Evolutionary conservation across 1,140 invertebrate genomes (phyloP).

Genomic region (Drosophila carrolli): DNA sequence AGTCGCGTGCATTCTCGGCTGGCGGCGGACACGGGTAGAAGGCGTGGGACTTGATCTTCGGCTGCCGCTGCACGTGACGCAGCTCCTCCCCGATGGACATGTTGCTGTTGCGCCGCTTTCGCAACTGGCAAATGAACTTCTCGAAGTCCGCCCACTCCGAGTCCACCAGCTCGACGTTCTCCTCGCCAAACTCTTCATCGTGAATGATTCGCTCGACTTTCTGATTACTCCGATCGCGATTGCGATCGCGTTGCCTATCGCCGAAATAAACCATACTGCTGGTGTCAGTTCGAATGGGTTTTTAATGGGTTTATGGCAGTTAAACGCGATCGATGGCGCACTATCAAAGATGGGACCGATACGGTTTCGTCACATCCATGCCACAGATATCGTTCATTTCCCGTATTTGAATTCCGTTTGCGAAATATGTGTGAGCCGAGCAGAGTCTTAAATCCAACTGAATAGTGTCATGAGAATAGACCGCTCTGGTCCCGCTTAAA

Average conservation of each 20-base stretch:
- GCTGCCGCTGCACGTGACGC: slow-evolving; percentile 84
- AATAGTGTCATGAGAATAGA: slow-evolving; percentile 50
- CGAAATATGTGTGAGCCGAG: slow-evolving; percentile 47
- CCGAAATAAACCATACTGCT: slow-evolving; percentile 72
- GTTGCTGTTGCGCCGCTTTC: slow-evolving; percentile 86
- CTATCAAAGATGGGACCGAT: slow-evolving; percentile 38
- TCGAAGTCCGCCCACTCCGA: slow-evolving; percentile 85
- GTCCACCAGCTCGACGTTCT: slow-evolving; percentile 84
- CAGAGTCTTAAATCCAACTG: slow-evolving; percentile 65
- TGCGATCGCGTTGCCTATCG: slow-evolving; percentile 66
- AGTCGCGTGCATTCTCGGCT: slow-evolving; percentile 86
- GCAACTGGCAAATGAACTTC: slow-evolving; percentile 85
- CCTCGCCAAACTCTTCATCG: slow-evolving; percentile 84
- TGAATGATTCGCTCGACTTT: slow-evolving; percentile 76
- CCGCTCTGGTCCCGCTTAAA: slow-evolving; percentile 61
- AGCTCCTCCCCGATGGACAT: slow-evolving; percentile 86
- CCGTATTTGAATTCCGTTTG: slow-evolving; percentile 20
- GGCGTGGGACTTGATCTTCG: slow-evolving; percentile 85
- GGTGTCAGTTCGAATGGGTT: slow-evolving; percentile 8
- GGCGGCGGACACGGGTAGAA: slow-evolving; percentile 89
- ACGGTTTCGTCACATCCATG: slow-evolving; percentile 36
- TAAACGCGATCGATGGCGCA: slow-evolving; percentile 14
- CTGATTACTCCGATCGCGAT: slow-evolving; percentile 53
- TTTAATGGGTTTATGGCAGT: slow-evolving; percentile 31
- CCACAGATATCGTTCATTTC: slow-evolving; percentile 51